A percentile compares a stretch with the other conserved stretches of the same genome.
Evolutionary conservation across 2,797 vertebrate species (phyloP).

Genomic region (Pantherophis alleghaniensis): DNA sequence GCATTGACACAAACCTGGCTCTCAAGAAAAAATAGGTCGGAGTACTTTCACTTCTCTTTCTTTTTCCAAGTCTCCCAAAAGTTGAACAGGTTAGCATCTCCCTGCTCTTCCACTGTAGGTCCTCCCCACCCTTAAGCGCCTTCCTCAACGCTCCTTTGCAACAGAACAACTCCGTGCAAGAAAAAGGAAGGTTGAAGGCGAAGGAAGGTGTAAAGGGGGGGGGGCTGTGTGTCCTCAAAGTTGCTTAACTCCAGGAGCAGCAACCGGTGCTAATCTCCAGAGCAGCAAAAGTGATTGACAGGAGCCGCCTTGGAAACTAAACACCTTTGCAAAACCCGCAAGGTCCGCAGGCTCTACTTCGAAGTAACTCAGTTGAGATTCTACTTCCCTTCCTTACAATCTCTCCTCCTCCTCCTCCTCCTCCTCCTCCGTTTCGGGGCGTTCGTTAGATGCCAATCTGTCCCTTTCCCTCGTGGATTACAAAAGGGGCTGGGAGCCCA

Average conservation of each 20-base stretch:
- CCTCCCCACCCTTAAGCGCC: too few species aligned
- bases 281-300: not conserved
- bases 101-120: not conserved
- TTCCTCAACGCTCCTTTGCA: not conserved
- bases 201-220: not conserved
- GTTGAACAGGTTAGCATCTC: not conserved
- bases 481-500: not conserved
- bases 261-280: not conserved
- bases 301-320: not conserved
- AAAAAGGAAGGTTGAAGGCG: not conserved
- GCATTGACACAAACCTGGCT: not conserved
- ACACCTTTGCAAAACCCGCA: not conserved
- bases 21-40: not conserved
- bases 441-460: not conserved
- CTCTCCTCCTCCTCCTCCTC: too few species aligned
- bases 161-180: not conserved
- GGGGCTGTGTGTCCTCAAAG: not conserved
- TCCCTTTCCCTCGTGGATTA: not conserved
- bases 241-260: not conserved
- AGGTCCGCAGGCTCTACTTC: not conserved
- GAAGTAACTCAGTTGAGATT: not conserved
- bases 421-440: not conserved
- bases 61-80: not conserved
- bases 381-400: not conserved
- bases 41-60: not conserved